These are phyloP conservation scores for Nymphalis c-album DNA, from an alignment of 2,888 invertebrate genomes.

Conservation along the genomic window DNA sequence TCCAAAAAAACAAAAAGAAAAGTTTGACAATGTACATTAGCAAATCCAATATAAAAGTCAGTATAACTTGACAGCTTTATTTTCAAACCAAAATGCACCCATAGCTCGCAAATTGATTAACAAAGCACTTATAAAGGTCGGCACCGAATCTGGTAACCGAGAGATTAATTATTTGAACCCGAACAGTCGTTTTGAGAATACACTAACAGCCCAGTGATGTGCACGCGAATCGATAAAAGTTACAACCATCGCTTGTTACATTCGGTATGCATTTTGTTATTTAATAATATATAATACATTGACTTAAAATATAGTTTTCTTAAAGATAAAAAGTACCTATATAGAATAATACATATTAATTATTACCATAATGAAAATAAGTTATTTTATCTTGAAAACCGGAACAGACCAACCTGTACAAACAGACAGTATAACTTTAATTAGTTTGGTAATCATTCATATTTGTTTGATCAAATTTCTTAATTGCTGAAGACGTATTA, in stretches of 20 bases:
- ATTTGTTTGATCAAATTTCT: conserved; percentile 14
- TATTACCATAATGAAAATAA: no score
- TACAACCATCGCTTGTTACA: background rate
- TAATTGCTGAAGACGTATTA: conserved; percentile 12
- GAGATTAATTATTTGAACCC: conserved; percentile 76
- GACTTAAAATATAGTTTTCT: no score
- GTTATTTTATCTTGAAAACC: background rate
- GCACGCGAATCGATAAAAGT: conserved; percentile 46
- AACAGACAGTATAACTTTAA: background rate
- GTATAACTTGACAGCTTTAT: conserved; percentile 43
- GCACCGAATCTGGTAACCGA: conserved; percentile 61
- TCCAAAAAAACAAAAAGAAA: conserved; percentile 17
- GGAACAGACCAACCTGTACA: background rate
- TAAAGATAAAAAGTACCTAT: no score
- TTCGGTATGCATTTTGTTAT: background rate
- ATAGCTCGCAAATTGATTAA: conserved; percentile 72
- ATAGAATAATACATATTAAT: no score
- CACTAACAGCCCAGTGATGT: conserved; percentile 34
- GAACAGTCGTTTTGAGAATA: conserved; percentile 51
- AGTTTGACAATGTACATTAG: conserved; percentile 35
- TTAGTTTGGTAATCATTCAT: background rate
- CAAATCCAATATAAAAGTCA: conserved; percentile 35
- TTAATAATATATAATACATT: background rate
- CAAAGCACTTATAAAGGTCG: conserved; percentile 56
- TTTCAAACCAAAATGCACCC: conserved; percentile 49